Conservation (phyloP, 1,140 invertebrate genomes). For the Pseudomyrmex concolor region DNA sequence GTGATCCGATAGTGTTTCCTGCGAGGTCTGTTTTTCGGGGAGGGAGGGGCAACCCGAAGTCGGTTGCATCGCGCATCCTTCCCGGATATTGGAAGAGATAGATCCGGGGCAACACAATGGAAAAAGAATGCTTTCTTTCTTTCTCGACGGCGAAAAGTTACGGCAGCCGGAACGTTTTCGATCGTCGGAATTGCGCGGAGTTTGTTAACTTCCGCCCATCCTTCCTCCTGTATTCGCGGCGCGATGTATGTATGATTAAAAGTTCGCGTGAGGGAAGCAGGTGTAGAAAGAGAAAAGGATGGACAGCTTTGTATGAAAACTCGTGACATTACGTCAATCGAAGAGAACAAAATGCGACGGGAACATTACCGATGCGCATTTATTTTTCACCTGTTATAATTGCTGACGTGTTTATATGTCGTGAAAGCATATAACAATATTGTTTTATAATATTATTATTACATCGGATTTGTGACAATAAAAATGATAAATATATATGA, state of each 20-base stretch:
- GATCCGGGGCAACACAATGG: slow-evolving; percentile 7
- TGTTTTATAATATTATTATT: too few species aligned
- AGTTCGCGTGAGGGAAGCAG: background rate
- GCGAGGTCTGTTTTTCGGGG: slow-evolving; percentile 5
- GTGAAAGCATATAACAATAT: too few species aligned
- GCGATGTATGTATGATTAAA: slow-evolving; percentile 5
- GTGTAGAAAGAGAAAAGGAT: background rate
- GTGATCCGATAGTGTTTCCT: slow-evolving; percentile 50
- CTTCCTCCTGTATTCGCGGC: background rate
- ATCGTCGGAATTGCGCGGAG: background rate
- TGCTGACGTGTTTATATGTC: background rate
- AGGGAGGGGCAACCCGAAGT: background rate
- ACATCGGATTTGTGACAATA: too few species aligned
- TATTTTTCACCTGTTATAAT: background rate
- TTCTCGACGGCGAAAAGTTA: slow-evolving; percentile 1
- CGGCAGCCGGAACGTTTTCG: background rate
- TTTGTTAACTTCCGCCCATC: slow-evolving; percentile 19
- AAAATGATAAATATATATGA: too few species aligned
- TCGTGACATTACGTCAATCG: slow-evolving; percentile 14
- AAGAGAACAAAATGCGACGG: background rate
- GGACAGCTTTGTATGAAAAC: slow-evolving; percentile 9
- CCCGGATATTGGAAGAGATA: slow-evolving; percentile 36
- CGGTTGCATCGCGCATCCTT: slow-evolving; percentile 7
- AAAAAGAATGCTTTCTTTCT: slow-evolving; percentile 22
- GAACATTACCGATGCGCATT: background rate